Conservation (phyloP, 2,797 vertebrate genomes). For the Phrynocephalus forsythii region DNA sequence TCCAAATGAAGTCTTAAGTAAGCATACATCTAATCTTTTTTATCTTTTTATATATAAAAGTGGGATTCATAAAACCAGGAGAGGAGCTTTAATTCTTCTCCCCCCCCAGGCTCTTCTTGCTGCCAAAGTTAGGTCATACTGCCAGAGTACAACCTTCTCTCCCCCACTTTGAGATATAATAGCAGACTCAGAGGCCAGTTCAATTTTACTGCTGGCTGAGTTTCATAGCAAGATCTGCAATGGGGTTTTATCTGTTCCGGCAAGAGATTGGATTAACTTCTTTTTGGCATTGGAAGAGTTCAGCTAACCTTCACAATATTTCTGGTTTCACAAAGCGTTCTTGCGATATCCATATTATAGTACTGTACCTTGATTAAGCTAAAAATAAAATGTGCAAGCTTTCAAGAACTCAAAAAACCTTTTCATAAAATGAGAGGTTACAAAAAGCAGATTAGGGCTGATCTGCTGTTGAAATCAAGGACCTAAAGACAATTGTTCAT, state of each 20-base stretch:
- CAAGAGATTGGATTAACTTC: neutral
- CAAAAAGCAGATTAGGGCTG: no score
- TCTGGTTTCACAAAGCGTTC: neutral
- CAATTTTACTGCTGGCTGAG: conserved; percentile 1
- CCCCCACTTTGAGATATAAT: neutral
- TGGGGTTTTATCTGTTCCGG: fast-evolving
- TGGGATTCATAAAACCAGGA: neutral
- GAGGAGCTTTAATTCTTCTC: neutral
- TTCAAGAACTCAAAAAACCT: neutral
- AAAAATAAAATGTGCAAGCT: neutral
- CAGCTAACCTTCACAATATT: fast-evolving
- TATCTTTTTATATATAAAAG: neutral
- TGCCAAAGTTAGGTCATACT: neutral
- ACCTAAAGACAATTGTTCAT: no score
- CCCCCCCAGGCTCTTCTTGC: fast-evolving
- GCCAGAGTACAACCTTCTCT: neutral
- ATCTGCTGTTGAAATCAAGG: no score
- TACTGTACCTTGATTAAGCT: neutral
- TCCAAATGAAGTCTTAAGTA: conserved; percentile 20
- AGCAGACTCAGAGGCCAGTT: neutral
- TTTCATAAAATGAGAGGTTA: no score
- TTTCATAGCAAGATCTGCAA: neutral
- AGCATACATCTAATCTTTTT: neutral
- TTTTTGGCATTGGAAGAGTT: neutral
- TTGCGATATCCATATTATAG: neutral